Percentiles rank a stretch among this genome's conserved stretches.
Conservation (phyloP, 2,113 vertebrate genomes). For the Ptilonorhynchus violaceus region DNA sequence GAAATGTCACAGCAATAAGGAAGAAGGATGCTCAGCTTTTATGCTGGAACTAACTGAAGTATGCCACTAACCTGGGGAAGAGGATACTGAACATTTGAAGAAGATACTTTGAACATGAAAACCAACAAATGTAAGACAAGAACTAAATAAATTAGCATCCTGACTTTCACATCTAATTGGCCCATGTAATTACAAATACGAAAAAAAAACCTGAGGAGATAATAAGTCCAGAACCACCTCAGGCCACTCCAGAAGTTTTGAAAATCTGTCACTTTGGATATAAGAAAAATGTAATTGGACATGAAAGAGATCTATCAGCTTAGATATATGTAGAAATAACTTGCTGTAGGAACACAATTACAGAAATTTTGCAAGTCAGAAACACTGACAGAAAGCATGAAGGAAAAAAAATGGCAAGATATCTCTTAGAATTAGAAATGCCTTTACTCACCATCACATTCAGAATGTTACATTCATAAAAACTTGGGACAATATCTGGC, state of each 20-base stretch:
- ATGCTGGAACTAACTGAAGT: background rate
- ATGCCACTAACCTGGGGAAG: background rate
- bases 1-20: background rate
- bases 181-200: background rate
- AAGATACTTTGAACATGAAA: background rate
- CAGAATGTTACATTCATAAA: background rate
- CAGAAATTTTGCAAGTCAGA: background rate
- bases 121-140: background rate
- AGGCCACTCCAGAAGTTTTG: background rate
- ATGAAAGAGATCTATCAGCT: background rate
- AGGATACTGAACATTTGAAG: background rate
- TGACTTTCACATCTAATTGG: background rate
- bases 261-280: background rate
- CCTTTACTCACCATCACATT: background rate
- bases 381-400: background rate
- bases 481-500: background rate
- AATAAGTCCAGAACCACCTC: background rate
- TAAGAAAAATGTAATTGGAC: fast-evolving
- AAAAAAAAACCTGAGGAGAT: background rate
- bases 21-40: background rate
- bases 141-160: background rate
- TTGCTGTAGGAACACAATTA: background rate
- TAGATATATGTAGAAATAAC: background rate
- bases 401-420: background rate
- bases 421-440: background rate